Base-by-base conservation (phyloP, 2,888 invertebrate species). In the Scaptomyza tumidula region DNA sequence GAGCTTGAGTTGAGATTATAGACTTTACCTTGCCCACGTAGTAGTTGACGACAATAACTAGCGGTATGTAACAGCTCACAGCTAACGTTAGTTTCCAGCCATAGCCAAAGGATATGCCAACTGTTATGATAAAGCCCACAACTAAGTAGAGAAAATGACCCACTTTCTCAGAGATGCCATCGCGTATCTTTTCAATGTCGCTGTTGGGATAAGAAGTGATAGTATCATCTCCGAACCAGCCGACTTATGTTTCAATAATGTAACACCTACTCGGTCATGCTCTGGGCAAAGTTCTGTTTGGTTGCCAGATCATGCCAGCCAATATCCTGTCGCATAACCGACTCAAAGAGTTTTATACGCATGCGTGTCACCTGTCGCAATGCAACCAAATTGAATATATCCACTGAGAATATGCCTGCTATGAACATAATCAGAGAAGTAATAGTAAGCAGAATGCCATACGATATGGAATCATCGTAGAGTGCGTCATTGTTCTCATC, bases 61-160 rank as follows among this genome's bases (percentile, higher is more conserved):
- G 91, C 0, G 98, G 98, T 27, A 96, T 95, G 57, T 96, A 95
- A 6, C 96, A 94, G 71, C 97, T 92, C 54, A 97, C 95, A 46
- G 97, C 96, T 33, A 97, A 91, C 0, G 98, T 97, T 52, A 98
- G 93, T 89, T 97, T 95, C 97, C 97, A 98, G 49, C 97, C 97
- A 89, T 96, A 96, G 0, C 93, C 92, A 89, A 98, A 95, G 0
- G 97, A 96, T 57, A 96, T 94, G 94, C 93, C 89, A 94, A 93
- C 89, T 94, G 93, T 92, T 95, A 96, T 90, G 14, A 92, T 70
- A 50, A 92, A 92, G 0, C 91, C 90, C 16, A 91, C 78, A 9
- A 92, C 74, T 41, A 92, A 62, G 89, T 96, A 96, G 0, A 96
- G 92, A 82, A 96, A 94, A 89, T 96, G 95, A 0, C 96, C 95